Percentiles rank a stretch among this genome's conserved stretches.
Evolutionary conservation across 23 tunicate species (phyloP).

Genomic region (Phallusia fumigata): DNA sequence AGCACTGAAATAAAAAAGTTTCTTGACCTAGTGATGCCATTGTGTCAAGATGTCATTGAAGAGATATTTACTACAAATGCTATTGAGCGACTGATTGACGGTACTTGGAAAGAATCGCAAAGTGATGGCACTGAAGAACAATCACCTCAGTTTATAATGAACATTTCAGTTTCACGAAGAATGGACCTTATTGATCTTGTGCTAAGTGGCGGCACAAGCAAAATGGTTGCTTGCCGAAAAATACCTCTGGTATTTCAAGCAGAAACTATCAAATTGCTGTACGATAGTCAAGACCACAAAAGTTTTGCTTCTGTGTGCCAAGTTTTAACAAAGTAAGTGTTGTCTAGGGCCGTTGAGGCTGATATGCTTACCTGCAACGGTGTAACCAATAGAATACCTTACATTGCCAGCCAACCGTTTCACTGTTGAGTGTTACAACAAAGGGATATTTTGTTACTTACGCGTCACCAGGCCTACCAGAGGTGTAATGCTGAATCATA

Average conservation of each 20-base stretch:
- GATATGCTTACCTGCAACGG: no score
- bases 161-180: neutral
- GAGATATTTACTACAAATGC: slow-evolving; percentile 15
- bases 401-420: no score
- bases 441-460: no score
- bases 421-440: no score
- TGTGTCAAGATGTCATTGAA: neutral
- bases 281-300: slow-evolving; percentile 34
- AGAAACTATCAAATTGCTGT: slow-evolving; percentile 40
- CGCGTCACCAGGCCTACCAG: no score
- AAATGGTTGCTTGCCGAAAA: neutral
- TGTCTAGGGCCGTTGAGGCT: no score
- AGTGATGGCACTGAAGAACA: neutral
- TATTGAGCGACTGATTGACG: slow-evolving; percentile 6
- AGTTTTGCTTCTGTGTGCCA: slow-evolving; percentile 32
- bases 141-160: neutral
- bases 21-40: slow-evolving; percentile 2
- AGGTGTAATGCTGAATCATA: no score
- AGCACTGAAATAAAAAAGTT: neutral
- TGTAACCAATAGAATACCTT: no score
- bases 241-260: slow-evolving; percentile 3
- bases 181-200: neutral
- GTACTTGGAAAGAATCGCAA: slow-evolving; percentile 21
- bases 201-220: neutral
- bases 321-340: slow-evolving; percentile 37